Evolutionary conservation across 2,113 vertebrate species (phyloP), one percentile per base, ranked within the genome.

Genomic region (Oreochromis niloticus): DNA sequence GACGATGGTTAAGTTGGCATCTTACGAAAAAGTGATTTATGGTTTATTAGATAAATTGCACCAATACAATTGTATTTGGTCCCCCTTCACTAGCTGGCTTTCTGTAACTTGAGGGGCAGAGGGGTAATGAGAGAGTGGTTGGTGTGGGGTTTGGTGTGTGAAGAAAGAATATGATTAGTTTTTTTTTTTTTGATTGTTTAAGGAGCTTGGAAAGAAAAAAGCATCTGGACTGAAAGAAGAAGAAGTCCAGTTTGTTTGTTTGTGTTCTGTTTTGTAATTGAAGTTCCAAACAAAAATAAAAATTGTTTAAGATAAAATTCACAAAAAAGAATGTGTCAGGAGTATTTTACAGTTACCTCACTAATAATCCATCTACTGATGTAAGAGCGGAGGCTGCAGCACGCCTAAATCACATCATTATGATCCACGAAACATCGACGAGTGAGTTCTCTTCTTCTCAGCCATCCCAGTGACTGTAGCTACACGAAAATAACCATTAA

Each of bases 1-100:
- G 0, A 9, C 4, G 7, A 6, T 59, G 56, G 56, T 9, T 59
- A 32, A 32, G 57, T 59, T 59, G 14, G 0, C 56, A 0, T 59
- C 56, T 59, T 59, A 30, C 0, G 0, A 59, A 59, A 59, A 59
- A 59, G 24, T 0, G 4, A 1, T 0, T 57, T 59, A 5, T 56
- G 2, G 7, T 30, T 30, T 59, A 30, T 59, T 59, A 17, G 56
- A 32, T 59, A 59, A 59, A 59, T 32, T 59, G 27, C 30, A 59
- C 56, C 13, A 30, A 32, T 59, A 59, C 16, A 6, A 16, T 0
- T 5, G 16, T 59, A 59, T 59, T 59, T 30, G 27, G 56, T 59
- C 56, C 56, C 17, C 27, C 56, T 30, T 59, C 56, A 59, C 56
- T 52, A 52, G 50, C 17, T 52, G 50, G 50, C 17, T 19, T 19